Evolutionary conservation across 2,888 invertebrate species (phyloP).

Genomic region (Beris chalybata): DNA sequence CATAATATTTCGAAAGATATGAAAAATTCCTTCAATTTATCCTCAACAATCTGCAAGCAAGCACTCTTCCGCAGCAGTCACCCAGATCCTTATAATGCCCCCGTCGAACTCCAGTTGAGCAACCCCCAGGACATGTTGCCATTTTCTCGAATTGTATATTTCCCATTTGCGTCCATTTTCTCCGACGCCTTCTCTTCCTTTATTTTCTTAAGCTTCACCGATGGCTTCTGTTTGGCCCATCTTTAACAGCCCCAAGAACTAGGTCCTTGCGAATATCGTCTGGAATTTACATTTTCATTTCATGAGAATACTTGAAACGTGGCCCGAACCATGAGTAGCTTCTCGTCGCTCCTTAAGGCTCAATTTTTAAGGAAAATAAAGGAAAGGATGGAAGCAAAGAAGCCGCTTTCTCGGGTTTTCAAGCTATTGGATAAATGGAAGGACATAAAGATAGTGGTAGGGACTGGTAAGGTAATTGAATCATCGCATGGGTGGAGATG

Average conservation of each 20-base stretch:
- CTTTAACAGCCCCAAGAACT: slow-evolving; percentile 13
- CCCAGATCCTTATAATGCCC: background rate
- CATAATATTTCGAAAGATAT: slow-evolving; percentile 7
- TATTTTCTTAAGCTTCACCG: background rate
- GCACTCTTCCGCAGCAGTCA: slow-evolving; percentile 14
- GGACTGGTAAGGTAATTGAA: slow-evolving; percentile 26
- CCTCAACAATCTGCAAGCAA: slow-evolving; percentile 20
- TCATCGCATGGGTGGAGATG: slow-evolving; percentile 25
- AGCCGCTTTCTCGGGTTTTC: background rate
- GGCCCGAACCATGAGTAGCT: background rate
- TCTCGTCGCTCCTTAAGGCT: background rate
- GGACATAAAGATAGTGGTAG: slow-evolving; percentile 15
- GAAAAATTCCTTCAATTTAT: slow-evolving; percentile 32
- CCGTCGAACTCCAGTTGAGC: background rate
- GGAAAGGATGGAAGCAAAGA: background rate
- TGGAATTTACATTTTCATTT: slow-evolving; percentile 29
- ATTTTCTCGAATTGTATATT: slow-evolving; percentile 26
- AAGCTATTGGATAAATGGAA: slow-evolving; percentile 10
- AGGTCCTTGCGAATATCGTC: slow-evolving; percentile 9
- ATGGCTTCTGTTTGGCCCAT: slow-evolving; percentile 19
- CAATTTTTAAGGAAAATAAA: background rate
- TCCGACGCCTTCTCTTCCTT: slow-evolving; percentile 1
- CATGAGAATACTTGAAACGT: background rate
- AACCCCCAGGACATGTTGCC: background rate
- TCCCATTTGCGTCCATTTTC: slow-evolving; percentile 25